A percentile compares a stretch with the other conserved stretches of the same genome.
Conservation (phyloP, 1,140 invertebrate genomes). For the Tetragnatha versicolor region DNA sequence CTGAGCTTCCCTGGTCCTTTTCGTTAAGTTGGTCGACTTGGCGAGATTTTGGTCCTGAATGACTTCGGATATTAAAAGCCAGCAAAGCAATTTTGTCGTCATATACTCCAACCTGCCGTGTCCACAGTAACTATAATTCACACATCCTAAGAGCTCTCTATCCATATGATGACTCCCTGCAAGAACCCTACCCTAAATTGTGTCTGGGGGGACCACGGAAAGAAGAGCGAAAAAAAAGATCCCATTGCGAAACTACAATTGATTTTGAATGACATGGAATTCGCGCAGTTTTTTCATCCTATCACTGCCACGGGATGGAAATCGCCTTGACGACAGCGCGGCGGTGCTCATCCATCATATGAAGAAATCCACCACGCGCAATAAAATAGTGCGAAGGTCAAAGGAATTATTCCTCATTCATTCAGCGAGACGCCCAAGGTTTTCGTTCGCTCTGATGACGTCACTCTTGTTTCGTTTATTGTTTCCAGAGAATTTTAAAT, state of each 20-base stretch:
- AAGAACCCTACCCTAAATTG: slow-evolving; percentile 36
- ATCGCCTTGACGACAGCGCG: slow-evolving; percentile 36
- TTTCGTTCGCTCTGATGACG: background rate
- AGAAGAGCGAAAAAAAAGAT: slow-evolving; percentile 17
- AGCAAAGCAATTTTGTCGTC: no score
- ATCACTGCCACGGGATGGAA: background rate
- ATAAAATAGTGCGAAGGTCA: slow-evolving; percentile 55
- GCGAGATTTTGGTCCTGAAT: no score
- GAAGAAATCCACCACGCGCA: slow-evolving; percentile 52
- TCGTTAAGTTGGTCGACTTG: no score
- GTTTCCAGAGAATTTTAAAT: no score
- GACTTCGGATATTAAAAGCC: no score
- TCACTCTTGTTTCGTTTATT: slow-evolving; percentile 17
- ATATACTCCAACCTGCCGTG: no score
- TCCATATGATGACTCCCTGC: no score
- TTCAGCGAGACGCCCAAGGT: slow-evolving; percentile 42
- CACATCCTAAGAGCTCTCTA: no score
- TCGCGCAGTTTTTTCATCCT: slow-evolving; percentile 26
- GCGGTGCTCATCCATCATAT: slow-evolving; percentile 51
- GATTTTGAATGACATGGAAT: slow-evolving; percentile 55
- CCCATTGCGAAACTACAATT: slow-evolving; percentile 44
- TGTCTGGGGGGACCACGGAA: background rate
- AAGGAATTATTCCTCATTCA: slow-evolving; percentile 46
- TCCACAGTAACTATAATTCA: no score
- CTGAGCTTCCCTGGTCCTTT: no score